These are phyloP conservation scores for Alloscopus bannaensis DNA, from an alignment of 2,888 invertebrate genomes.

Conservation along the genomic window DNA sequence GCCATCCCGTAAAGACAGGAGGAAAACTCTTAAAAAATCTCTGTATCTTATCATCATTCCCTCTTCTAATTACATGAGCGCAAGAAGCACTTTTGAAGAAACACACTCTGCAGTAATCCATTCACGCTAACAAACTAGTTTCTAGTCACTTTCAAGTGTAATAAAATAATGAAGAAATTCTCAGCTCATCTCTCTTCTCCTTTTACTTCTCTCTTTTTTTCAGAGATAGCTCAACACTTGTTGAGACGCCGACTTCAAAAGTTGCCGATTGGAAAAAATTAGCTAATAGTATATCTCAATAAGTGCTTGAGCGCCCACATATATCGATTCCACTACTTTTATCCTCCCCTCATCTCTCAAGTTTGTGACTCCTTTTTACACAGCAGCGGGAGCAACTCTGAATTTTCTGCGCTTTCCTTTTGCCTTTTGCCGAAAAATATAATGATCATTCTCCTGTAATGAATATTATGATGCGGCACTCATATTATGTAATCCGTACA, in stretches of 20 bases:
- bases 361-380: not conserved
- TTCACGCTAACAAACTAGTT: conserved; percentile 61
- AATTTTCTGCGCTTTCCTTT: too few relatives aligned
- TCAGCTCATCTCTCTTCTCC: conserved; percentile 51
- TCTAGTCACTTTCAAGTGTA: conserved; percentile 47
- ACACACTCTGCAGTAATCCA: conserved; percentile 43
- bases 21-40: too few relatives aligned
- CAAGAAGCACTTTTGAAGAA: too few relatives aligned
- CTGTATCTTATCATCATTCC: too few relatives aligned
- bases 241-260: conserved; percentile 62
- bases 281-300: conserved; percentile 67
- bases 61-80: too few relatives aligned
- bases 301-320: conserved; percentile 59
- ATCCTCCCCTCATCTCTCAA: conserved; percentile 19
- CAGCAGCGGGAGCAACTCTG: too few relatives aligned
- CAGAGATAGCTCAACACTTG: too few relatives aligned
- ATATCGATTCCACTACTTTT: conserved; percentile 14
- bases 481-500: conserved; percentile 1
- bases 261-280: conserved; percentile 64
- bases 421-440: conserved; percentile 20
- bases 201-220: too few relatives aligned
- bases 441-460: too few relatives aligned
- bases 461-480: not conserved
- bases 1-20: too few relatives aligned
- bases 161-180: conserved; percentile 66